Evolutionary conservation across 2,113 vertebrate species (phyloP), one percentile per base, ranked within the genome.

Genomic region (Tachuris rubrigastra): DNA sequence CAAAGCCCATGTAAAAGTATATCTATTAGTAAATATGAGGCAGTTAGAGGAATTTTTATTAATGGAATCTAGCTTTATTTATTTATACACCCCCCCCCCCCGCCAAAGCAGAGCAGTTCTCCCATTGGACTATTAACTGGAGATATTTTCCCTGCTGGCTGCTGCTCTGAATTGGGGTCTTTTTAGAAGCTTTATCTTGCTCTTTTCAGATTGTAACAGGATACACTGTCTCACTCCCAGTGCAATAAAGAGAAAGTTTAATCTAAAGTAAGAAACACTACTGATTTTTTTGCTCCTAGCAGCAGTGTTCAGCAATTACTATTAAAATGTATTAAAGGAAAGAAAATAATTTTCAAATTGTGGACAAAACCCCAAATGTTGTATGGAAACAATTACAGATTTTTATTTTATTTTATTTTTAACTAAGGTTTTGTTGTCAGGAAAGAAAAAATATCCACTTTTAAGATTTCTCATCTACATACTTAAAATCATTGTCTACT

Each of bases 381-480:
- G 16, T 28, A 68, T 85, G 63, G 63, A 95, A 96, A 94, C 59
- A 66, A 59, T 56, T 65, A 20, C 2, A 5, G 14, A 19, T 6
- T 35, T 44, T 65, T 44, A 44, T 44, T 44, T 44, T 19, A 19
- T 44, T 44, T 44, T 44, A 19, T 56, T 93, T 84, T 62, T 55
- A 56, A 87, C 59, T 84, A 24, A 93, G 90, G 85, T 97, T 90
- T 76, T 73, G 76, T 92, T 80, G 28, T 85, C 62, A 66, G 52
- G 37, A 52, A 85, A 77, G 85, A 88, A 44, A 63, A 87, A 85
- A 87, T 69, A 66, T 49, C 56, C 2, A 67, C 82, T 96, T 97
- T 95, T 85, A 96, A 93, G 92, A 96, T 96, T 97, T 89, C 72
- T 68, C 74, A 95, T 88, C 96, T 96, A 80, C 87, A 89, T 96